A percentile compares a stretch with the other conserved stretches of the same genome.
phyloP scores from a whole-genome alignment of 1,140 invertebrate species.

The Nilaparvata lugens region DNA sequence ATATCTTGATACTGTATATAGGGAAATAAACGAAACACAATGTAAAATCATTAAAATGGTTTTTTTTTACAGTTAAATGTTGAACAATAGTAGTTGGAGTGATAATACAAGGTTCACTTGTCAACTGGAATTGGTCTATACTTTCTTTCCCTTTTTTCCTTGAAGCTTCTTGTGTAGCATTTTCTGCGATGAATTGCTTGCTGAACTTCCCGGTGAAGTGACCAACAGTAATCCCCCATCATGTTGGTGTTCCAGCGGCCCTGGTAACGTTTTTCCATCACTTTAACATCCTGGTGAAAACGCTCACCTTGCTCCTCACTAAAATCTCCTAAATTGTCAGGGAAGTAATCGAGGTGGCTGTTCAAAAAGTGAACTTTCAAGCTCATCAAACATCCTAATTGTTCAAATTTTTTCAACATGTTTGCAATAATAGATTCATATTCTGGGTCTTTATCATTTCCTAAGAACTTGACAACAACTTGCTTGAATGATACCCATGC shows the following conservation, averaged over 20 bases:
- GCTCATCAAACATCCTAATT: constrained; percentile 34
- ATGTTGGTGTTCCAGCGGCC: constrained; percentile 30
- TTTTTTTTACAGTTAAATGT: constrained; percentile 6
- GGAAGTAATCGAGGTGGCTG: constrained; percentile 33
- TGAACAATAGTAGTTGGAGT: neutral
- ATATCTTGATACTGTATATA: neutral
- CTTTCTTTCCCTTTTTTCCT: neutral
- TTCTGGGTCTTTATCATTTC: constrained; percentile 26
- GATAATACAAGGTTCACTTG: neutral
- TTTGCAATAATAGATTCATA: constrained; percentile 26
- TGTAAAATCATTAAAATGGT: constrained; percentile 6
- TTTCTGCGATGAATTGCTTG: constrained; percentile 10
- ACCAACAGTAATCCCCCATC: constrained; percentile 33
- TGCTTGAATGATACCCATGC: constrained; percentile 20
- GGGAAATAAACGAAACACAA: constrained; percentile 1
- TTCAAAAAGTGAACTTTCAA: constrained; percentile 34
- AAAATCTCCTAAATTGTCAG: constrained; percentile 31
- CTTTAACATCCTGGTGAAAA: constrained; percentile 34
- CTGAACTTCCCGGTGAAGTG: constrained; percentile 22
- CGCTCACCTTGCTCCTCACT: constrained; percentile 29
- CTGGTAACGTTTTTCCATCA: constrained; percentile 29
- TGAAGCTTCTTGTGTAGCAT: constrained; percentile 10
- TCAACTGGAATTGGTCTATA: neutral
- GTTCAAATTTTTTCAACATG: constrained; percentile 24
- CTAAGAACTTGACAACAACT: constrained; percentile 25